Evolutionary conservation across 2,888 invertebrate genomes (phyloP).

Genomic region (Podabrus alpinus): DNA sequence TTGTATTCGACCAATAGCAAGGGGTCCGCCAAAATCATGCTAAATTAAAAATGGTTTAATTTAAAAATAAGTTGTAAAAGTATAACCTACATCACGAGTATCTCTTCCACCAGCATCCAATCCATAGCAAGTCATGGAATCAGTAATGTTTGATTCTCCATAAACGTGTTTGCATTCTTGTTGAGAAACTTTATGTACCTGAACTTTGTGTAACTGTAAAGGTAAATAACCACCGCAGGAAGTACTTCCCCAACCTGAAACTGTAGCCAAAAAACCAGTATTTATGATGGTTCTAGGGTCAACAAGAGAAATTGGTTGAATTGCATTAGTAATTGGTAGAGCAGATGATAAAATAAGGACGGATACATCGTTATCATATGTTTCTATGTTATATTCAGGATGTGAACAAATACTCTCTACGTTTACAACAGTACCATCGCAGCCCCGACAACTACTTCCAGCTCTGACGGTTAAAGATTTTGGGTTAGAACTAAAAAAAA

Average conservation of each 20-base stretch:
- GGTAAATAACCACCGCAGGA: conserved; percentile 35
- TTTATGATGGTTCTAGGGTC: neutral
- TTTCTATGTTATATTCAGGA: neutral
- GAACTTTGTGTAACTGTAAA: conserved; percentile 42
- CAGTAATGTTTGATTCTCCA: neutral
- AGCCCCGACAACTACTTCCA: neutral
- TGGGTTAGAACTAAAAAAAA: too few species aligned
- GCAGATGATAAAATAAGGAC: neutral
- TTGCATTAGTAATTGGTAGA: neutral
- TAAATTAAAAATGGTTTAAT: neutral
- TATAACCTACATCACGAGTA: neutral
- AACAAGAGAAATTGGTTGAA: neutral
- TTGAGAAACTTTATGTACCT: conserved; percentile 41
- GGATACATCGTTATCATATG: conserved; percentile 9
- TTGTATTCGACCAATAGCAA: neutral
- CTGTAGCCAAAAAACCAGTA: conserved; percentile 1
- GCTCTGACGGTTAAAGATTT: too few species aligned
- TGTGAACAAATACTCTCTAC: neutral
- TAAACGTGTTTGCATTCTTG: conserved; percentile 39
- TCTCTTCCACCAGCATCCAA: neutral
- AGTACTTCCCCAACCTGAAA: conserved; percentile 15
- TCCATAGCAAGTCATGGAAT: conserved; percentile 7
- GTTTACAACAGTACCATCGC: neutral
- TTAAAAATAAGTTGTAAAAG: too few species aligned
- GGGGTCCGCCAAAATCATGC: conserved; percentile 5